Conservation (phyloP, 2,113 vertebrate genomes). For the Irena cyanogastra region DNA sequence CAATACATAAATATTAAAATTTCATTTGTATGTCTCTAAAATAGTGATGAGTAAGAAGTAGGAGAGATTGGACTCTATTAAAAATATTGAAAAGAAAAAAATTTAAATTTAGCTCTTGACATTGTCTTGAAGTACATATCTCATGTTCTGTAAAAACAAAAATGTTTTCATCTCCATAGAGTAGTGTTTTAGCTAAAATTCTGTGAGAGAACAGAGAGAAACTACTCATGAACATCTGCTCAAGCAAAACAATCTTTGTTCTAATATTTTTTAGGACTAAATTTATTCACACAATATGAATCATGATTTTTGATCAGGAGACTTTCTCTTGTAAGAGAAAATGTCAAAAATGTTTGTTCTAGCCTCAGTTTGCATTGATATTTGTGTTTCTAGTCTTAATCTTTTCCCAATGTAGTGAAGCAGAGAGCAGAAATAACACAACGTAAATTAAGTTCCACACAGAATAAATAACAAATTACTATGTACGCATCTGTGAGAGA, state of each 20-base stretch:
- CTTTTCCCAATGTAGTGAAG: neutral
- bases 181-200: neutral
- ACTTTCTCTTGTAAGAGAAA: neutral
- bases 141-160: neutral
- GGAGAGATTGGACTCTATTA: neutral
- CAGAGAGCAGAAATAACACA: neutral
- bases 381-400: neutral
- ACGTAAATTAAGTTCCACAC: neutral
- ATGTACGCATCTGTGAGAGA: neutral
- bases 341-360: neutral
- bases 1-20: slow-evolving; percentile 31
- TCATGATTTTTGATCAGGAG: neutral
- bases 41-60: neutral
- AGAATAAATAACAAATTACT: neutral
- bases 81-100: neutral
- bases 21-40: neutral
- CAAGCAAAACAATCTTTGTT: neutral
- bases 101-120: neutral
- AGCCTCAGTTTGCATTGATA: neutral
- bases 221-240: neutral
- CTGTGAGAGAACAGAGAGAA: neutral
- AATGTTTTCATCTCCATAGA: neutral
- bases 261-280: neutral
- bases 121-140: neutral
- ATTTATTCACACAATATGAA: neutral